Conservation (phyloP, 2,113 vertebrate species). For the Motacilla tschutschensis region DNA sequence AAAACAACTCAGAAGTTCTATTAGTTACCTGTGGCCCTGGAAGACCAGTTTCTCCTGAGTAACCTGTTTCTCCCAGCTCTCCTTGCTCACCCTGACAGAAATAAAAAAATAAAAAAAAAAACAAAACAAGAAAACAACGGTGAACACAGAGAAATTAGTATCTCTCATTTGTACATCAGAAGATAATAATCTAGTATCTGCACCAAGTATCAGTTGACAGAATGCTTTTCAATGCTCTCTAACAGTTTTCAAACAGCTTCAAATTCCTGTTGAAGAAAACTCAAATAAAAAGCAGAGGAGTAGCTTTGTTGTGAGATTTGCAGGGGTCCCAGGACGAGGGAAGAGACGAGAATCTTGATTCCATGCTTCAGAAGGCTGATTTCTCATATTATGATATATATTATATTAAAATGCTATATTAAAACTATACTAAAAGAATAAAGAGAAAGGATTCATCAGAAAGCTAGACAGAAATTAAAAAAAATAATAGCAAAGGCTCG, state of each 20-base stretch:
- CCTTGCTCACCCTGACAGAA: slow-evolving; percentile 57
- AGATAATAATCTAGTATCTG: neutral
- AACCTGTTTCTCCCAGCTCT: slow-evolving; percentile 40
- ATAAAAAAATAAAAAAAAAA: too few species aligned
- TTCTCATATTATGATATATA: too few species aligned
- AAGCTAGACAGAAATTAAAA: too few species aligned
- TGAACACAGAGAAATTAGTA: neutral
- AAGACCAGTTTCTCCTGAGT: slow-evolving; percentile 48
- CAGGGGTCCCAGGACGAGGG: too few species aligned
- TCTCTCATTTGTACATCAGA: neutral
- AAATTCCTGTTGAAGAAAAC: neutral
- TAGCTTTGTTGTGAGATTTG: neutral
- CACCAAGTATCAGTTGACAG: neutral
- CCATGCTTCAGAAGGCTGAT: too few species aligned
- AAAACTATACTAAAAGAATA: too few species aligned
- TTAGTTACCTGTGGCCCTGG: slow-evolving; percentile 59
- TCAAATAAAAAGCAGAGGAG: neutral
- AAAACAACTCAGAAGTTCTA: neutral
- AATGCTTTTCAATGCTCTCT: neutral
- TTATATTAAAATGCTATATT: too few species aligned
- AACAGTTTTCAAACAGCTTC: neutral
- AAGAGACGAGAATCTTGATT: too few species aligned
- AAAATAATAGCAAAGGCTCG: too few species aligned
- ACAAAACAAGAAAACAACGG: neutral
- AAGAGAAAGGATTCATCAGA: too few species aligned